A percentile compares a stretch with the other conserved stretches of the same genome.
phyloP scores from a whole-genome alignment of 2,888 invertebrate genomes.

The Drosophila tanythrix region DNA sequence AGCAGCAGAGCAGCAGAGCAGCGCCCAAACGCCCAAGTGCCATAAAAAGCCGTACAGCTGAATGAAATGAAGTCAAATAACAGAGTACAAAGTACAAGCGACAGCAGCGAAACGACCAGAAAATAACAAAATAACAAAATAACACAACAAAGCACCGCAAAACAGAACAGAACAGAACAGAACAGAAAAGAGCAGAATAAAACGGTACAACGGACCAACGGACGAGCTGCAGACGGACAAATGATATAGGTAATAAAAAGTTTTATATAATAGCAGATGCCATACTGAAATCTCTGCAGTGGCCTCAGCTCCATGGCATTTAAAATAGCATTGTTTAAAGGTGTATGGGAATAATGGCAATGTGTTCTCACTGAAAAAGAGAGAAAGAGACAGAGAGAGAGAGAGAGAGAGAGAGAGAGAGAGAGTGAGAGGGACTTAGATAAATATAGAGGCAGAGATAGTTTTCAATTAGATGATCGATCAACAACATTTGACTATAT shows the following conservation, averaged over 20 bases:
- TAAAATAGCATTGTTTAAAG: slow-evolving; percentile 10
- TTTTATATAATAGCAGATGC: slow-evolving; percentile 62
- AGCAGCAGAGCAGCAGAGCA: slow-evolving; percentile 43
- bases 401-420: background rate
- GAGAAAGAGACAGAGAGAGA: background rate
- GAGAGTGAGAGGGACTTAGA: background rate
- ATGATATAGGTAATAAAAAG: slow-evolving; percentile 71
- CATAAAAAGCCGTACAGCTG: slow-evolving; percentile 68
- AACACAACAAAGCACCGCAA: background rate
- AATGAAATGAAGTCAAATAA: slow-evolving; percentile 61
- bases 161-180: background rate
- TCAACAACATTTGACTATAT: background rate
- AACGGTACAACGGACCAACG: background rate
- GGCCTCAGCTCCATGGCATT: background rate
- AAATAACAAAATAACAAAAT: background rate
- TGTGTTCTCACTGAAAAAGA: background rate
- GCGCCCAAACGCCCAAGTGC: slow-evolving; percentile 44
- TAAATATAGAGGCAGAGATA: background rate
- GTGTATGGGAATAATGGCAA: background rate
- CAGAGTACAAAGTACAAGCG: slow-evolving; percentile 44
- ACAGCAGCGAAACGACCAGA: slow-evolving; percentile 21
- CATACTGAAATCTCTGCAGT: slow-evolving; percentile 30
- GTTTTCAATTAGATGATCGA: background rate
- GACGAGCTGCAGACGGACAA: slow-evolving; percentile 14
- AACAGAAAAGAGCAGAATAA: background rate